A percentile compares a stretch with the other conserved stretches of the same genome.
phyloP scores from a whole-genome alignment of 92 coral and sea anemone genomes.

The Porites lobata region DNA sequence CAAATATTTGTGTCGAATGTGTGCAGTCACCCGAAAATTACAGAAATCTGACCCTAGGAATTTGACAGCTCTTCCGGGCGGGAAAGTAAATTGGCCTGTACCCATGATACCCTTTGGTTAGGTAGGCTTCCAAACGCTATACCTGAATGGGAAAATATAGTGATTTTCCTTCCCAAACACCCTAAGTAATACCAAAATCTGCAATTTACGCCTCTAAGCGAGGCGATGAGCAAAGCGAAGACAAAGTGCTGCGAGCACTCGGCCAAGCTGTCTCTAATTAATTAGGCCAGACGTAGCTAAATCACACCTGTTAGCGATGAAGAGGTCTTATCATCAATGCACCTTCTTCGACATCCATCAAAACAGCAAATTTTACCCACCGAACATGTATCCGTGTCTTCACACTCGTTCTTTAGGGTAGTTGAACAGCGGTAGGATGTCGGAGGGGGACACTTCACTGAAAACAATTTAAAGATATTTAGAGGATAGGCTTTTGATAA shows the following conservation, averaged over 20 bases:
- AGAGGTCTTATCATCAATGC: constrained; percentile 2
- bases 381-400: constrained; percentile 14
- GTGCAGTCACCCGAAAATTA: not conserved
- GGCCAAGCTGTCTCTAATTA: no score
- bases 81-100: not conserved
- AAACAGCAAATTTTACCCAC: constrained; percentile 31
- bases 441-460: constrained; percentile 39
- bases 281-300: not conserved
- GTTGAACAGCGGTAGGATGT: constrained; percentile 19
- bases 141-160: no score
- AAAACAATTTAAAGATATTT: not conserved
- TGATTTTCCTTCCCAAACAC: no score
- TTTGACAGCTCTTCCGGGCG: not conserved
- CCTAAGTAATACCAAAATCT: no score
- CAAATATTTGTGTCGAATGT: not conserved
- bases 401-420: constrained; percentile 23
- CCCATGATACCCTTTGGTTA: no score
- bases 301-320: constrained; percentile 26
- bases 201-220: no score
- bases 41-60: not conserved
- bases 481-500: not conserved
- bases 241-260: no score
- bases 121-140: no score
- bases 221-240: no score
- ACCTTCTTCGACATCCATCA: constrained; percentile 55